phyloP scores from a whole-genome alignment of 2,888 invertebrate species.

The Conus canariensis region DNA sequence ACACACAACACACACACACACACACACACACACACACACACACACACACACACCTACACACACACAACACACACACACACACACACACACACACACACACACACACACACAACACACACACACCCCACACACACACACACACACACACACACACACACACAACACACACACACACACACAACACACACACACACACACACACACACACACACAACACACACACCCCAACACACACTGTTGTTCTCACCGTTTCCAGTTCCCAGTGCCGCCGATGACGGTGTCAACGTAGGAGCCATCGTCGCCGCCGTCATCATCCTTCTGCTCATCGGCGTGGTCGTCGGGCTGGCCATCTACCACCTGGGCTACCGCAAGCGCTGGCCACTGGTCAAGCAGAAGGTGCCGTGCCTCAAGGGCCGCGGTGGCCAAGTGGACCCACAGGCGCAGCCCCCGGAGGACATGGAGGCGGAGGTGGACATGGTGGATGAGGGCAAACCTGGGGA shows the following conservation, averaged over 20 bases:
- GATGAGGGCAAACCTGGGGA: not conserved
- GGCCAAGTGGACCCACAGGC: conserved; percentile 22
- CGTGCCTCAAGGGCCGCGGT: not conserved
- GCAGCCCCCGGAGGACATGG: not conserved
- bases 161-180: no score
- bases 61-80: no score
- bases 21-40: no score
- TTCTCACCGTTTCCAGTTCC: not conserved
- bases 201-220: no score
- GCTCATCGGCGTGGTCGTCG: not conserved
- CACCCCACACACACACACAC: no score
- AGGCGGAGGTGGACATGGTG: not conserved
- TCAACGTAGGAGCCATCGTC: not conserved
- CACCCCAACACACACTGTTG: no score
- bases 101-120: no score
- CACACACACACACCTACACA: no score
- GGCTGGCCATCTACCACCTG: conserved; percentile 16
- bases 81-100: no score
- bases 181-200: no score
- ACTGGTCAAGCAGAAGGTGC: not conserved
- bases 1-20: no score
- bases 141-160: no score
- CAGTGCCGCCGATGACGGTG: not conserved
- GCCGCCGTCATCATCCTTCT: not conserved
- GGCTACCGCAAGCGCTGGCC: conserved; percentile 31